A percentile compares a stretch with the other conserved stretches of the same genome.
Evolutionary conservation across 2,797 vertebrate genomes (phyloP).

Genomic region (Nothura maculosa): DNA sequence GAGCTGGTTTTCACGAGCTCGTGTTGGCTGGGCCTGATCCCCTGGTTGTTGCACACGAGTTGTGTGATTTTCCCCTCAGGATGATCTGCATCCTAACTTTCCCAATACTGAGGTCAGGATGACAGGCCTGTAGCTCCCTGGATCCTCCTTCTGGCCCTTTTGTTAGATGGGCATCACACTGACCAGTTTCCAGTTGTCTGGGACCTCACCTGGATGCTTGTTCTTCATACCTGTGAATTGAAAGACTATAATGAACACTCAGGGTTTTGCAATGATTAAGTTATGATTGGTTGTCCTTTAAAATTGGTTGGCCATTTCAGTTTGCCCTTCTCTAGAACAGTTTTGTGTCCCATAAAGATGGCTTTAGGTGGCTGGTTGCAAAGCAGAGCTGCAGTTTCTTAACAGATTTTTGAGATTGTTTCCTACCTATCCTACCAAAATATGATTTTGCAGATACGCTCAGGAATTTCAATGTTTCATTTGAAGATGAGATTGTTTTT

Average conservation of each 20-base stretch:
- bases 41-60: too few relatives aligned
- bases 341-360: background rate
- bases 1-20: too few relatives aligned
- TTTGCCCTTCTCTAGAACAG: background rate
- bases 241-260: background rate
- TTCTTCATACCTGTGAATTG: slow-evolving; percentile 3
- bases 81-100: too few relatives aligned
- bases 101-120: too few relatives aligned
- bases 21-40: too few relatives aligned
- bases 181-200: too few relatives aligned
- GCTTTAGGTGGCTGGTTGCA: background rate
- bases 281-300: background rate
- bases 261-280: background rate
- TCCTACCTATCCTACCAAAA: background rate
- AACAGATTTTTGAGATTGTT: background rate
- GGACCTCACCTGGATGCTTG: background rate
- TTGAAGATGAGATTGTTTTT: background rate
- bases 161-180: too few relatives aligned
- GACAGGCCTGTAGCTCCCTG: too few relatives aligned
- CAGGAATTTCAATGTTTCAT: background rate
- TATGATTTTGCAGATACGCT: background rate
- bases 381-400: background rate
- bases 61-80: too few relatives aligned
- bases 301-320: background rate
- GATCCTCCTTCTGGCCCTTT: too few relatives aligned